Evolutionary conservation across 2,888 invertebrate species (phyloP).

Genomic region (Scotopteryx bipunctaria): DNA sequence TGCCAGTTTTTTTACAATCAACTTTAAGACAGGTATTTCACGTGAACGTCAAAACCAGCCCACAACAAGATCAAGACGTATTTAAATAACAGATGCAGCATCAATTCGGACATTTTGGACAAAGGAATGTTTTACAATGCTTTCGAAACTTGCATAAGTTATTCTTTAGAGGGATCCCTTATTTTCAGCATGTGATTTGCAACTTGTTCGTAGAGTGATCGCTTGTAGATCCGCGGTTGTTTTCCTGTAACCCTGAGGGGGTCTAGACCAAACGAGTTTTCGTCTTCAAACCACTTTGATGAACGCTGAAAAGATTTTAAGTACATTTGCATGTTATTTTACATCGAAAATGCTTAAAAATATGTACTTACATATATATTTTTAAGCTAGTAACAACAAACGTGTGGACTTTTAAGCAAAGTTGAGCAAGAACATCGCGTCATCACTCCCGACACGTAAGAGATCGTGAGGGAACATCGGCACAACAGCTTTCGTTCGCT

Average conservation of each 20-base stretch:
- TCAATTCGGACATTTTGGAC: constrained; percentile 12
- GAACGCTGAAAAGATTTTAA: constrained; percentile 59
- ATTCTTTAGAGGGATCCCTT: constrained; percentile 45
- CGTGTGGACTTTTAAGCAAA: no score
- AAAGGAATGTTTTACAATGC: constrained; percentile 19
- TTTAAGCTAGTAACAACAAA: no score
- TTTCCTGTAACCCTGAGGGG: constrained; percentile 56
- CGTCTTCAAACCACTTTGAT: constrained; percentile 71
- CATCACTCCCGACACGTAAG: no score
- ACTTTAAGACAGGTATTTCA: constrained; percentile 6
- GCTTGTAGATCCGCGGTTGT: constrained; percentile 74
- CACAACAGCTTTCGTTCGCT: no score
- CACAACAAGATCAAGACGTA: constrained; percentile 15
- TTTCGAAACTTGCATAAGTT: constrained; percentile 26
- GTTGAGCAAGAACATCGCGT: no score
- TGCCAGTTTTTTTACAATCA: constrained; percentile 2
- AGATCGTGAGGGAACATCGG: no score
- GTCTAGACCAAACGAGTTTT: constrained; percentile 54
- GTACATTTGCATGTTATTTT: no score
- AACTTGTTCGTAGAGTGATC: constrained; percentile 68
- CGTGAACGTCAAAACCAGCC: constrained; percentile 18
- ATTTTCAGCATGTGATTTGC: constrained; percentile 59
- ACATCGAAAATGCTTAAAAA: no score
- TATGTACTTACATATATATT: no score
- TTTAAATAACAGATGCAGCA: constrained; percentile 22